A percentile compares a stretch with the other conserved stretches of the same genome.
phyloP scores from a whole-genome alignment of 2,797 vertebrate genomes.

The Hipposideros larvatus region DNA sequence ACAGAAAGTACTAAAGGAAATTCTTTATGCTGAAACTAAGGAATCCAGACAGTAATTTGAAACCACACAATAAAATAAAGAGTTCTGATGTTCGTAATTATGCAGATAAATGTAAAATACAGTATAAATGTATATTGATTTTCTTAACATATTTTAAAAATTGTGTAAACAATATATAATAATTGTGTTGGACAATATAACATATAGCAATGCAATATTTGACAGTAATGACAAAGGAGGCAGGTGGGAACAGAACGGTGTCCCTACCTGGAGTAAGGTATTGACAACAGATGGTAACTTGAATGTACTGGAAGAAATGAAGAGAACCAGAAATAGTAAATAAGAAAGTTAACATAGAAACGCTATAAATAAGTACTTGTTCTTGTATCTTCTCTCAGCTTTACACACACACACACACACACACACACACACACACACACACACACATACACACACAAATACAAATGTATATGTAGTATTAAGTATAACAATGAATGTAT shows the following conservation, averaged over 20 bases:
- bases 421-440: no score
- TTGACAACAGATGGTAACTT: background rate
- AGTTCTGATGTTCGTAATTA: background rate
- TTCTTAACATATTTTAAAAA: background rate
- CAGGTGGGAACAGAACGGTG: background rate
- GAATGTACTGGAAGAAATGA: background rate
- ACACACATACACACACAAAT: no score
- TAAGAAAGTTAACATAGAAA: background rate
- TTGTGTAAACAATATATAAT: background rate
- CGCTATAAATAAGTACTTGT: background rate
- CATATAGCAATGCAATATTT: background rate
- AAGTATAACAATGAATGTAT: background rate
- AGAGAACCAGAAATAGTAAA: background rate
- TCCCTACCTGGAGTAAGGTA: background rate
- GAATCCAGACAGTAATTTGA: background rate
- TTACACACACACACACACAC: no score
- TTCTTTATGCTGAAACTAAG: background rate
- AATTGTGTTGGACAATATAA: background rate
- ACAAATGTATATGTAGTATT: no score
- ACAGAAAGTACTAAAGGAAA: background rate
- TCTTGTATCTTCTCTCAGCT: background rate
- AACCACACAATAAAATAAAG: background rate
- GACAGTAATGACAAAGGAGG: background rate
- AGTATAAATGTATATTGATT: background rate
- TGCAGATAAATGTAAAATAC: background rate